Base-by-base conservation (phyloP, 1,140 invertebrate species). In the Anadara kagoshimensis region DNA sequence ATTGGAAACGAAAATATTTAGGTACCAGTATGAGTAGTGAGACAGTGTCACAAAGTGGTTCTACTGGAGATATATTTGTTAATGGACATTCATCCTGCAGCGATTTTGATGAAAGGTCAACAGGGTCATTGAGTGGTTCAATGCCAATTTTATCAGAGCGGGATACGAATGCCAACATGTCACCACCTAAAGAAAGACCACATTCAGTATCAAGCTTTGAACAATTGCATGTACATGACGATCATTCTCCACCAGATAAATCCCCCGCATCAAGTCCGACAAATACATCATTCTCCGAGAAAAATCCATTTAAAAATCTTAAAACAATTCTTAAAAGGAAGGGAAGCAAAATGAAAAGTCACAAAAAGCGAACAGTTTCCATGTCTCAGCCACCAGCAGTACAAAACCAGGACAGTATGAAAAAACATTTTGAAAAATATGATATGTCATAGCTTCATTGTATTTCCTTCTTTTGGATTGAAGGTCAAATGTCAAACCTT, bases 221-320 rank as follows among this genome's bases (percentile, higher is more conserved):
- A 36, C 56, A 71, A 36, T 26, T 79, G 16, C 56, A 64, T 29
- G 62, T 56, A 49, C 69, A 76, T 41, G 73, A 66, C 44, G 54
- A 62, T n/a, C 56, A 67, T 14, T 58, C 67, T 51, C 49, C 57
- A 3, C 69, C 79, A 36, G 49, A 63, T 26, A 59, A 62, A 36
- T 44, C 67, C 62, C 36, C 56, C 56, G 29, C n/a, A 26, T 70
- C 59, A 20, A 26, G 24, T 24, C 24, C 41, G n/a, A 41, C 64
- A 14, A 36, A 36, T 36, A 44, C 69, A 29, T 43, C 66, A 18
- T 29, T 41, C 20, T 73, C 72, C 1, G 78, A 79, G 24, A 81
- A 79, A 20, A 81, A 80, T 70, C 82, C 79, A 43, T 83, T 83
- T 64, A 81, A 83, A 69, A 78, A 67, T 41, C 65, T 83, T 49